Evolutionary conservation across 2,888 invertebrate species (phyloP), one percentile per base, ranked within the genome.

Genomic region (Plagiodera versicolora): DNA sequence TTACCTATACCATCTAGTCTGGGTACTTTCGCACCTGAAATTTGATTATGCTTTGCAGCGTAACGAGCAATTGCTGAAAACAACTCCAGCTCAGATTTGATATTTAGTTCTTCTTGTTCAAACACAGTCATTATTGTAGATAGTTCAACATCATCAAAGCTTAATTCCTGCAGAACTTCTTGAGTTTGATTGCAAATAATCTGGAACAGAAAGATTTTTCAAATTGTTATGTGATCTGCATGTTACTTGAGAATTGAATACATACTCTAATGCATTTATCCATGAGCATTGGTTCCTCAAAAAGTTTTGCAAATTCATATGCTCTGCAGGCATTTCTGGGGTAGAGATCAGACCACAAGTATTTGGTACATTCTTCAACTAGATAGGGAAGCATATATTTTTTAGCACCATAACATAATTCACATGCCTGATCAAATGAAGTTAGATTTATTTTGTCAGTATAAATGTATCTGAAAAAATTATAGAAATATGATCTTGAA

Each of bases 361-460:
- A 93, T 64, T 88, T 86, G 0, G 92, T 93, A 75, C 94, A 94
- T 70, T 91, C 89, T 66, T 92, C 89, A 0, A 93, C 91, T 8
- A 94, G 82, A 77, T 89, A 88, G 0, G 93, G 93, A 57, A 94
- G 77, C 89, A 94, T 91, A 72, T 94, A 94, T 74, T 94, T 94
- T 74, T 94, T 94, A 9, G 92, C 93, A 56, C 90, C 92, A 77
- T 94, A 94, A 75, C 93, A 94, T 32, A 94, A 77, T 72, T 94
- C 93, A 76, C 92, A 93, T 0, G 92, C 93, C 74, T 92, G 89
- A 72, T 93, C 93, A 76, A 94, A 92, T 0, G 92, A 91, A 61
- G 86, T 86, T 9, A 93, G 86, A 69, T 89, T 89, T 39, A 93
- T 89, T 67, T 87, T 86, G 71, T 93, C 92, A 6, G 92, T 91